Evolutionary conservation across 2,888 invertebrate genomes (phyloP).

Genomic region (Argynnis bischoffii): DNA sequence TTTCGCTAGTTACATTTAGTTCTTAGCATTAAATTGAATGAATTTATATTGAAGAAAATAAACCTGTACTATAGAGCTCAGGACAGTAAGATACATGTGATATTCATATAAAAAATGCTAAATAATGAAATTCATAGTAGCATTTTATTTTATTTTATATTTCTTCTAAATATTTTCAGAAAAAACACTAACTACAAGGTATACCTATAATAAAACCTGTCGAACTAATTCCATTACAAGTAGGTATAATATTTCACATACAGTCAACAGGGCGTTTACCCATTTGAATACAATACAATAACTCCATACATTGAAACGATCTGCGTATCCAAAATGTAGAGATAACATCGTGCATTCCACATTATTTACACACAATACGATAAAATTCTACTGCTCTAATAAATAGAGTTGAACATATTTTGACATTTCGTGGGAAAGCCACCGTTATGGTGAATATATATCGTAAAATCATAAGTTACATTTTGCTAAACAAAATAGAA

Average conservation of each 20-base stretch:
- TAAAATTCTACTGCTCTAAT: constrained; percentile 57
- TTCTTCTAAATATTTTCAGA: no score
- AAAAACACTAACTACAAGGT: background rate
- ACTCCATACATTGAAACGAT: constrained; percentile 47
- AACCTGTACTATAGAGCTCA: no score
- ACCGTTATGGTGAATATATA: constrained; percentile 32
- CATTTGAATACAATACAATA: constrained; percentile 71
- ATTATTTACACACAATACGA: constrained; percentile 62
- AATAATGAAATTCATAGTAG: no score
- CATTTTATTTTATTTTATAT: no score
- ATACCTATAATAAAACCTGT: constrained; percentile 8
- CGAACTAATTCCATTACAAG: constrained; percentile 27
- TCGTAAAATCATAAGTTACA: constrained; percentile 18
- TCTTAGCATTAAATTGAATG: no score
- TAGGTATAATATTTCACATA: constrained; percentile 39
- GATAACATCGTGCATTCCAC: constrained; percentile 63
- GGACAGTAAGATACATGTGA: no score
- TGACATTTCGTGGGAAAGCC: constrained; percentile 70
- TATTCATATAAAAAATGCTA: no score
- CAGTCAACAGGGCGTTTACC: constrained; percentile 46
- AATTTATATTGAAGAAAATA: no score
- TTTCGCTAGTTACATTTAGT: no score
- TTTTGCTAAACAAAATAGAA: constrained; percentile 5
- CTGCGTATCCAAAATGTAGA: constrained; percentile 48
- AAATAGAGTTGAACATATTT: constrained; percentile 60